phyloP scores from a whole-genome alignment of 2,797 vertebrate genomes.

The Phyllotis vaccarum region DNA sequence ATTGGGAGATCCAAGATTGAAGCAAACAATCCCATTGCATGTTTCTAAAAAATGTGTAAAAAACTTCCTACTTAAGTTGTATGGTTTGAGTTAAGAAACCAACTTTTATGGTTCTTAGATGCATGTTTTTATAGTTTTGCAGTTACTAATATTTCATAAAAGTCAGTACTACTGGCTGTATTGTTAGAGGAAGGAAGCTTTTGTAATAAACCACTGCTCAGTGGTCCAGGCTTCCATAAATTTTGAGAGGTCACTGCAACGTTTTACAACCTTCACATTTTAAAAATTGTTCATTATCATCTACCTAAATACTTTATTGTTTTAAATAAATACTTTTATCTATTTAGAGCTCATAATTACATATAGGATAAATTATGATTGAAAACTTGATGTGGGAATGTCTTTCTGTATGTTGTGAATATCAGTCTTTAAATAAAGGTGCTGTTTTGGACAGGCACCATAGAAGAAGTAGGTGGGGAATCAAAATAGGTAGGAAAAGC shows the following conservation, averaged over 20 bases:
- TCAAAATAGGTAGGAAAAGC: too few relatives aligned
- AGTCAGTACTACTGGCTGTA: neutral
- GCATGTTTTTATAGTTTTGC: conserved; percentile 51
- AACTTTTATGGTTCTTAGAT: neutral
- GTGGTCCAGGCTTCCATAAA: neutral
- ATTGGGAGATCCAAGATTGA: conserved; percentile 9
- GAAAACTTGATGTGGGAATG: too few relatives aligned
- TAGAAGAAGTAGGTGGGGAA: too few relatives aligned
- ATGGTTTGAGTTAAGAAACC: conserved; percentile 53
- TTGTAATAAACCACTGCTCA: conserved; percentile 56
- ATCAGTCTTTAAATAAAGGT: too few relatives aligned
- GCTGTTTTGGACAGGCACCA: too few relatives aligned
- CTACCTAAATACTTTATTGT: conserved; percentile 13
- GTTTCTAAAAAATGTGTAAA: conserved; percentile 44
- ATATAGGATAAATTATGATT: conserved; percentile 29
- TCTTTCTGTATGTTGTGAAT: too few relatives aligned
- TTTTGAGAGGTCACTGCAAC: neutral
- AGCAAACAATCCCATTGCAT: neutral
- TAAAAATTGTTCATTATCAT: neutral
- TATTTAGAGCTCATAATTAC: conserved; percentile 30
- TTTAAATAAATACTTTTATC: neutral
- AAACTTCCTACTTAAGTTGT: conserved; percentile 37
- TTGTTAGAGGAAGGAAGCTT: conserved; percentile 49
- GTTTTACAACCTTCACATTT: conserved; percentile 6
- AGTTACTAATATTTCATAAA: neutral